Evolutionary conservation across 2,113 vertebrate genomes (phyloP).

Genomic region (Dipodomys stephensi): DNA sequence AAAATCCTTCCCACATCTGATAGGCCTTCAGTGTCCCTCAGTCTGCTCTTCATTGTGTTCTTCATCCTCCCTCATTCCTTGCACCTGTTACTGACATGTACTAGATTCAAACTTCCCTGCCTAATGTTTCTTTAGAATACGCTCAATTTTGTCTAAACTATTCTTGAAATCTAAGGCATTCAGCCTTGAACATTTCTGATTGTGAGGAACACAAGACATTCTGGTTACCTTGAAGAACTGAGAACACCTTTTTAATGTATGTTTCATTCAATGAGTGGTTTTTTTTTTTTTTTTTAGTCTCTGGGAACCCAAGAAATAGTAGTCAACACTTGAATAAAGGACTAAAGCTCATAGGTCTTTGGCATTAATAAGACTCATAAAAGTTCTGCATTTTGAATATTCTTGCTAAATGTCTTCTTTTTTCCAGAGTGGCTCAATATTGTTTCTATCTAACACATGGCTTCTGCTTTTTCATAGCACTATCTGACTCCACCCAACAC

Average conservation of each 20-base stretch:
- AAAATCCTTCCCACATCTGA: conserved; percentile 14
- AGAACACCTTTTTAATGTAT: conserved; percentile 18
- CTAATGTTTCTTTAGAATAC: neutral
- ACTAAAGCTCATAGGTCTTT: neutral
- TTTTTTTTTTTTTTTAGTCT: neutral
- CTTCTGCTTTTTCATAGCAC: conserved; percentile 5
- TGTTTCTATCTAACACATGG: neutral
- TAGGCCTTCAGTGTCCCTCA: neutral
- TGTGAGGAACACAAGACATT: neutral
- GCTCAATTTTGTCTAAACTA: neutral
- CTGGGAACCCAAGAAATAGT: neutral
- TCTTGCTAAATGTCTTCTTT: neutral
- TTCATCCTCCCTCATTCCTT: neutral
- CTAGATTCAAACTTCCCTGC: conserved; percentile 11
- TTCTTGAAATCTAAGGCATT: neutral
- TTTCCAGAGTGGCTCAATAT: neutral
- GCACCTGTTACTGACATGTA: neutral
- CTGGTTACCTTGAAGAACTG: neutral
- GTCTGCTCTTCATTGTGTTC: neutral
- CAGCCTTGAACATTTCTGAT: neutral
- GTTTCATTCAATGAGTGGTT: neutral
- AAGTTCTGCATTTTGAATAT: neutral
- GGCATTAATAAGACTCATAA: neutral
- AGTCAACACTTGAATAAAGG: neutral
- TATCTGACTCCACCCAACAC: neutral